Conservation (phyloP, 2,888 invertebrate genomes). For the Morpho helenor region DNA sequence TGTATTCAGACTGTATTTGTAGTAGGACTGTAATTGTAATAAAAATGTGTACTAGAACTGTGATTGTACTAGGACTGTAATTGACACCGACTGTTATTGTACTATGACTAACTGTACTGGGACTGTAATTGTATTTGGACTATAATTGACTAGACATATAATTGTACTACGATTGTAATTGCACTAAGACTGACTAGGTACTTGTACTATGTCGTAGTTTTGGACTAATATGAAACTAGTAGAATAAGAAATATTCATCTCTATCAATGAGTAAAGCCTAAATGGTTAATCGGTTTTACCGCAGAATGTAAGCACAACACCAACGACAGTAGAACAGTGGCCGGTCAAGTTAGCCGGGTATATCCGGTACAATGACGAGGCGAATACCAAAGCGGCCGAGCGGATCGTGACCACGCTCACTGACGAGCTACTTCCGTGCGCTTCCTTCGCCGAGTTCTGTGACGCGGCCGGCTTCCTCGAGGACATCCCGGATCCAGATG, state of each 20-base stretch:
- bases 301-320: constrained; percentile 83
- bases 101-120: not conserved
- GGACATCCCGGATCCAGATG: constrained; percentile 83
- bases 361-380: constrained; percentile 96
- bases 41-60: no score
- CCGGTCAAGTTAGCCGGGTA: constrained; percentile 93
- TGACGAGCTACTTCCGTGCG: constrained; percentile 93
- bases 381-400: constrained; percentile 92
- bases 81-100: not conserved
- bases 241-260: no score
- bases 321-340: constrained; percentile 90
- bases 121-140: not conserved
- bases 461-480: constrained; percentile 92
- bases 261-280: no score
- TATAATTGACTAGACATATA: no score
- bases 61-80: no score
- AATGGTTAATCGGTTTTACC: not conserved
- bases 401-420: constrained; percentile 89
- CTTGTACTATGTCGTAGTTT: no score
- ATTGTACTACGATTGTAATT: no score
- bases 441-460: constrained; percentile 94
- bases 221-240: not conserved
- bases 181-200: no score
- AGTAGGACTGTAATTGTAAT: not conserved
- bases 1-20: no score